These are phyloP conservation scores for Nixonia krombeini DNA, from an alignment of 1,140 invertebrate genomes.

Conservation along the genomic window DNA sequence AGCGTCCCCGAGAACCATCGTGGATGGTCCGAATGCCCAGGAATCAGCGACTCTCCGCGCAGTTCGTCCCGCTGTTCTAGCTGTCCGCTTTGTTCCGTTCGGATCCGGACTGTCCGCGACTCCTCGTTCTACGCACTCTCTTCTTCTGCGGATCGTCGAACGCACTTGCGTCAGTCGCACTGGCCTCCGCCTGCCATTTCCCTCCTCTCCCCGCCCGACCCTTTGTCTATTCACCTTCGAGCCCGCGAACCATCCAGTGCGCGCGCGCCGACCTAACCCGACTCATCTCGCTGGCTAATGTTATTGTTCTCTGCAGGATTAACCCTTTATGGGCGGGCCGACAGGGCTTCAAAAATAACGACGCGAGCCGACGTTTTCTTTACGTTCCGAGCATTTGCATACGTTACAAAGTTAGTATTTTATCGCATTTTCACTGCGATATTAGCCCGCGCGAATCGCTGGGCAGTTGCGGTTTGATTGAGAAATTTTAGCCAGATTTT, in stretches of 20 bases:
- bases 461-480: too few relatives aligned
- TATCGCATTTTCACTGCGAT: too few relatives aligned
- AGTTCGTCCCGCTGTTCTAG: constrained; percentile 12
- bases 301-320: too few relatives aligned
- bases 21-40: constrained; percentile 29
- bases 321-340: too few relatives aligned
- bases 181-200: constrained; percentile 24
- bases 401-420: too few relatives aligned
- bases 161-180: constrained; percentile 48
- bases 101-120: constrained; percentile 2
- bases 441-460: too few relatives aligned
- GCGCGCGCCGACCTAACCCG: constrained; percentile 31
- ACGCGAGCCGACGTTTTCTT: too few relatives aligned
- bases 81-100: neutral
- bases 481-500: too few relatives aligned
- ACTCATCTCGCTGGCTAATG: too few relatives aligned
- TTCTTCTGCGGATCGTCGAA: constrained; percentile 34
- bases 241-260: constrained; percentile 27
- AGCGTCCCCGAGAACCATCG: constrained; percentile 43
- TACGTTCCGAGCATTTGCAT: too few relatives aligned
- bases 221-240: constrained; percentile 40
- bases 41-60: constrained; percentile 11
- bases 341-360: too few relatives aligned
- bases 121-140: constrained; percentile 4
- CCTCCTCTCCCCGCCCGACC: constrained; percentile 33